phyloP scores from a whole-genome alignment of 37 sponge, comb jelly and placozoan genomes.

The Mnemiopsis leidyi region DNA sequence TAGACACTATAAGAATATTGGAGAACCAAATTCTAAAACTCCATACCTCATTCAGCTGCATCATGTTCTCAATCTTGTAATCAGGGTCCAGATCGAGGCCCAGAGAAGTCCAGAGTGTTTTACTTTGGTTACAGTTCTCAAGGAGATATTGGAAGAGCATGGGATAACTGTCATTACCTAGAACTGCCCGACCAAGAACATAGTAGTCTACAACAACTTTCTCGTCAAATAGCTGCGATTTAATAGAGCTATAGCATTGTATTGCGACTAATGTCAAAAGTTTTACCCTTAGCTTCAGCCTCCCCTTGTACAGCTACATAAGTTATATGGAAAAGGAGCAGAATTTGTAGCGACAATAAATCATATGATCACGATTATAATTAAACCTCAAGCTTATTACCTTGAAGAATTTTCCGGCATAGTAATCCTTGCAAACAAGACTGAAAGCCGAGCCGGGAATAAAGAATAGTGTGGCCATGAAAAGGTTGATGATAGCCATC shows the following conservation, averaged over 20 bases:
- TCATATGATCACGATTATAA: too few species aligned
- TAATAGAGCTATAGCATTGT: too few species aligned
- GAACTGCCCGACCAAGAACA: constrained; percentile 30
- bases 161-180: constrained; percentile 10
- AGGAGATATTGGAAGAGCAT: background rate
- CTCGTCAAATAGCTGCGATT: constrained; percentile 37
- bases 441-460: constrained; percentile 19
- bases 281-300: too few species aligned
- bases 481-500: constrained; percentile 32
- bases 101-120: constrained; percentile 19
- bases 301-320: too few species aligned
- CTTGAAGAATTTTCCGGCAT: background rate
- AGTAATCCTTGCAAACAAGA: constrained; percentile 40
- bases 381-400: too few species aligned
- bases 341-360: background rate
- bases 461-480: constrained; percentile 29
- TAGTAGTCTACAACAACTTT: constrained; percentile 52
- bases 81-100: background rate
- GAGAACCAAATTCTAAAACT: too few species aligned
- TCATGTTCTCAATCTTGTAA: background rate
- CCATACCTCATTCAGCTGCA: constrained; percentile 14
- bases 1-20: too few species aligned
- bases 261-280: too few species aligned
- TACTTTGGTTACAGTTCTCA: background rate
- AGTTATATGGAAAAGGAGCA: background rate